Evolutionary conservation across 2,888 invertebrate species (phyloP).

Genomic region (Liodrosophila aerea): DNA sequence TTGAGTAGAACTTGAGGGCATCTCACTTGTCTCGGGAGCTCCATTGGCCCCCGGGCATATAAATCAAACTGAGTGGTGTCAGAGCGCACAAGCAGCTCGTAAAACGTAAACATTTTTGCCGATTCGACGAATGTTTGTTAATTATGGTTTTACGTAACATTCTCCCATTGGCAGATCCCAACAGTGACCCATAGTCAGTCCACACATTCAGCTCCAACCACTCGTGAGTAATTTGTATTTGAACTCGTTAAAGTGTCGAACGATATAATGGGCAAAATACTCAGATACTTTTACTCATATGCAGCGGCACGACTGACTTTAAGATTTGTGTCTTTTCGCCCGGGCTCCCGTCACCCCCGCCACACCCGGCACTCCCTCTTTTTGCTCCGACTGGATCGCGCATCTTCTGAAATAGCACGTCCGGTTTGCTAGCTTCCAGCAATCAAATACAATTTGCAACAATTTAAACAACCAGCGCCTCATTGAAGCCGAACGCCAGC

Average conservation of each 20-base stretch:
- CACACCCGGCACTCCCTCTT: slow-evolving; percentile 1
- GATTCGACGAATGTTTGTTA: slow-evolving; percentile 69
- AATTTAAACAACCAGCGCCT: slow-evolving; percentile 69
- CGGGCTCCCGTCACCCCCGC: slow-evolving; percentile 7
- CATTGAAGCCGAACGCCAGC: slow-evolving; percentile 61
- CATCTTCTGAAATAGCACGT: slow-evolving; percentile 73
- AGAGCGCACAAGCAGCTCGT: slow-evolving; percentile 49
- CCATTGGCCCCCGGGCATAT: slow-evolving; percentile 46
- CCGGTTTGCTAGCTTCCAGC: slow-evolving; percentile 40
- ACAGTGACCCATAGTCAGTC: slow-evolving; percentile 9
- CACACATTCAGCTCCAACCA: slow-evolving; percentile 20
- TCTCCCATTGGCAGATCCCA: slow-evolving; percentile 35
- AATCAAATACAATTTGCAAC: slow-evolving; percentile 71
- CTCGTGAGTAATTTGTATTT: slow-evolving; percentile 73
- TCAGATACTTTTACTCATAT: slow-evolving; percentile 57
- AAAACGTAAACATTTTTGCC: slow-evolving; percentile 53
- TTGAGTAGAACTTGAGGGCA: slow-evolving; percentile 4
- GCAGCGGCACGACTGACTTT: slow-evolving; percentile 61
- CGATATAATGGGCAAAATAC: slow-evolving; percentile 53
- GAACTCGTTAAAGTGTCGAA: slow-evolving; percentile 72
- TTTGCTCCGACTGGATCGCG: slow-evolving; percentile 13
- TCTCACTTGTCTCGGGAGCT: slow-evolving; percentile 4
- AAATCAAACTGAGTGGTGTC: slow-evolving; percentile 57
- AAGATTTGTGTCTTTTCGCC: slow-evolving; percentile 43
- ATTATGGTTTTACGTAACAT: slow-evolving; percentile 73